Base-by-base conservation (phyloP, 23 tunicate genomes). In the Oikopleura dioica region DNA sequence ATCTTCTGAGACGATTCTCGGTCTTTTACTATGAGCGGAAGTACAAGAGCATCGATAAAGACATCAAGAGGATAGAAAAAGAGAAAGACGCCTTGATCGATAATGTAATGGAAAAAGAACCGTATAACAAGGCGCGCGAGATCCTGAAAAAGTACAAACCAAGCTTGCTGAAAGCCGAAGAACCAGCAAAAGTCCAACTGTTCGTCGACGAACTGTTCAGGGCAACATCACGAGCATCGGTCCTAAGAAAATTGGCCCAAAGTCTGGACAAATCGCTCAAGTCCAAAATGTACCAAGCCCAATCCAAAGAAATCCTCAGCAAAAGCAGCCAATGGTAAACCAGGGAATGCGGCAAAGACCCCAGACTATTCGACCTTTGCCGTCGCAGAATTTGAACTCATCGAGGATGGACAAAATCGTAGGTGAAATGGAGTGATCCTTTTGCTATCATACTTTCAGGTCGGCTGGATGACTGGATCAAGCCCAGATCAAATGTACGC, bases 71-170 rank as follows among this genome's bases (percentile, higher is more conserved):
- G 72, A 24, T 28, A 21, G 5, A 28, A 28, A 28, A 16, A 31
- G 72, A 63, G 72, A 63, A 63, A 28, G 26, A 28, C 16, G 72
- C 16, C 4, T 12, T 63, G 16, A 83, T 94, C 37, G 99, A 94
- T 76, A 94, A 84, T 63, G 99, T 94, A 23, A 94, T 94, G 99
- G 99, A 94, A 76, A 94, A 92, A 0, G 99, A 94, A 75, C 87
- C 99, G 0, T 94, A 94, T 78, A 94, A 94, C 37, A 83, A 83
- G 83, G 99, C 99, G 5, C 86, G 86, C 77, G 88, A 94, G 68
- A 94, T 94, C 36, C 59, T 94, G 51, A 92, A 94, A 55, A 83
- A 81, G 38, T 94, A 86, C 76, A 88, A 86, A 81, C 99, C 99
- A 1, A 12, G 28, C 4, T 44, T 44, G 16, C 16, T 44, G 16